A percentile compares a stretch with the other conserved stretches of the same genome.
Conservation (phyloP, 2,797 vertebrate species). For the Kryptolebias ocellatus region DNA sequence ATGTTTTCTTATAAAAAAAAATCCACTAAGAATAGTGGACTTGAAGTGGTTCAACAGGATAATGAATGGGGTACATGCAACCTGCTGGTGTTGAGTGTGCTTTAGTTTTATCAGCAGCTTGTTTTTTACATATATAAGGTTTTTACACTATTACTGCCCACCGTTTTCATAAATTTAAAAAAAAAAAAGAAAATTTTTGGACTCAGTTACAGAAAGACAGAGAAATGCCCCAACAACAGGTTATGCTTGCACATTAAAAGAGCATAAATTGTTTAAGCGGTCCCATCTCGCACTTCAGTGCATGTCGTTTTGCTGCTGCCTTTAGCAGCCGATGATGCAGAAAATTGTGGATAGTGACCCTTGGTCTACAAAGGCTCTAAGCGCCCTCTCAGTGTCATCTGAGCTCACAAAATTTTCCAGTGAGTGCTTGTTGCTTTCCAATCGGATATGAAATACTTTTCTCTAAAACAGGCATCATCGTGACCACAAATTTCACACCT, state of each 20-base stretch:
- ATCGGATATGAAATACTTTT: conserved; percentile 46
- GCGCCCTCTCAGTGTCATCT: conserved; percentile 43
- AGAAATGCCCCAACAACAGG: neutral
- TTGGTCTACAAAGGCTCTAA: conserved; percentile 42
- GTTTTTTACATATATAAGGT: too few species aligned
- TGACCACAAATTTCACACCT: conserved; percentile 38
- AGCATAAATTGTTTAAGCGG: conserved; percentile 1
- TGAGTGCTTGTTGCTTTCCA: conserved; percentile 16
- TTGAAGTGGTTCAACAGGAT: conserved; percentile 26
- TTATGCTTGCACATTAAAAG: conserved; percentile 2
- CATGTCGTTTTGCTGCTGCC: conserved; percentile 1
- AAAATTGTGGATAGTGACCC: conserved; percentile 56
- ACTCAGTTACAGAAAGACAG: neutral
- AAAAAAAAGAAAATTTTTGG: neutral
- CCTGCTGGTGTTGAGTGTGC: too few species aligned
- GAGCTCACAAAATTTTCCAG: conserved; percentile 40
- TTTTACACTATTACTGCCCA: too few species aligned
- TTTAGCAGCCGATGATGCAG: conserved; percentile 46
- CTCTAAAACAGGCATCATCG: conserved; percentile 18
- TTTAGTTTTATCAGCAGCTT: too few species aligned
- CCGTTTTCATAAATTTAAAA: too few species aligned
- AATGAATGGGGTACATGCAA: conserved; percentile 3
- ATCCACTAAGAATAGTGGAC: neutral
- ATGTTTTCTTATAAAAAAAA: conserved; percentile 3
- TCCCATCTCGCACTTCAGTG: conserved; percentile 9